Percentiles rank a stretch among this genome's conserved stretches.
Evolutionary conservation across 1,140 invertebrate genomes (phyloP).

Genomic region (Hylaeus anthracinus): DNA sequence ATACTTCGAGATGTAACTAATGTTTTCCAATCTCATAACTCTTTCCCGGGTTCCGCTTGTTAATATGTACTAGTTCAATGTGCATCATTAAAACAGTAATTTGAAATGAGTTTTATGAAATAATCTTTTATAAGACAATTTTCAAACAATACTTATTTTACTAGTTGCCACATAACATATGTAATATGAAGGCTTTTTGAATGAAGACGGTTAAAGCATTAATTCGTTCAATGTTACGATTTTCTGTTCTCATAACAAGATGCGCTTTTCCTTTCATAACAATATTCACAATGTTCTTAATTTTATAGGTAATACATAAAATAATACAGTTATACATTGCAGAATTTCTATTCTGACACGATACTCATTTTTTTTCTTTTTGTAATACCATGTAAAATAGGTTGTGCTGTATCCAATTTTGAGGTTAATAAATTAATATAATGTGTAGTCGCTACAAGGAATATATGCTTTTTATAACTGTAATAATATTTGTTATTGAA

Average conservation of each 20-base stretch:
- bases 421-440: conserved; percentile 6
- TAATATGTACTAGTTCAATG: background rate
- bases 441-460: background rate
- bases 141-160: conserved; percentile 23
- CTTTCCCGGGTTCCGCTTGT: background rate
- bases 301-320: conserved; percentile 36
- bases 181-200: conserved; percentile 24
- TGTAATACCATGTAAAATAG: conserved; percentile 48
- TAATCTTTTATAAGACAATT: background rate
- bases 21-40: conserved; percentile 2
- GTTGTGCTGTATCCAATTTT: conserved; percentile 34
- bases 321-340: conserved; percentile 22
- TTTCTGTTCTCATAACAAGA: conserved; percentile 41
- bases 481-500: conserved; percentile 21
- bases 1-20: conserved; percentile 35
- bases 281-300: conserved; percentile 36
- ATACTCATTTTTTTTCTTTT: conserved; percentile 11
- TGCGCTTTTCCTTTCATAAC: conserved; percentile 13
- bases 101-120: conserved; percentile 14
- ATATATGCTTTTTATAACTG: conserved; percentile 5
- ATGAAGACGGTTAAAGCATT: conserved; percentile 26
- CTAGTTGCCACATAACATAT: conserved; percentile 11
- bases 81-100: conserved; percentile 27
- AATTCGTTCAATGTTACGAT: conserved; percentile 38
- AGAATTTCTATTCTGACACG: conserved; percentile 28